These are phyloP conservation scores for Nestor notabilis DNA, from an alignment of 2,113 vertebrate genomes.

Conservation along the genomic window DNA sequence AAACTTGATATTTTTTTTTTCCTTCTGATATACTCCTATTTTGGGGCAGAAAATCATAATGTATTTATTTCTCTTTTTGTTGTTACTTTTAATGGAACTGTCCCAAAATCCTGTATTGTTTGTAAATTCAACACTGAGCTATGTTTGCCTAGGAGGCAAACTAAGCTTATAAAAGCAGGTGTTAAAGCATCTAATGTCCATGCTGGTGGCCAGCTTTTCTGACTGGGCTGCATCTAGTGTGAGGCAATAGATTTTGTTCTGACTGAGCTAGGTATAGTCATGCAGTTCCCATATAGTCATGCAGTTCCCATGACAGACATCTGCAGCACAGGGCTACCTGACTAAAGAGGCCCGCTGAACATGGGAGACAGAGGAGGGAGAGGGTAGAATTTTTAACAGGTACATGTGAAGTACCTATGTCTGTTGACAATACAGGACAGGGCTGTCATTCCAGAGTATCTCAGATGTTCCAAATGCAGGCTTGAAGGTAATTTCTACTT, in stretches of 20 bases:
- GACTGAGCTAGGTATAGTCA: neutral
- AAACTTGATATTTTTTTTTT: neutral
- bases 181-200: neutral
- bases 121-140: neutral
- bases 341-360: neutral
- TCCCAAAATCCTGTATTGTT: neutral
- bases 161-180: neutral
- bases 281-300: neutral
- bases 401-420: neutral
- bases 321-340: neutral
- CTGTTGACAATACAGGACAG: neutral
- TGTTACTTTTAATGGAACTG: neutral
- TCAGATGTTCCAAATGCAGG: neutral
- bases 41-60: neutral
- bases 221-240: neutral
- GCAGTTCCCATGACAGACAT: neutral
- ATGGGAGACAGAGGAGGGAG: neutral
- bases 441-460: neutral
- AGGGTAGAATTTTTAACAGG: neutral
- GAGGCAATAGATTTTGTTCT: neutral
- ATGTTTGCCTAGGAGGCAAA: neutral
- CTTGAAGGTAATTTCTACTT: neutral
- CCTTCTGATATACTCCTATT: neutral
- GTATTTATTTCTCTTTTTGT: neutral
- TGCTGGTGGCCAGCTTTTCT: neutral